Percentiles rank a stretch among this genome's conserved stretches.
Conservation (phyloP, 2,113 vertebrate genomes). For the Paramisgurnus dabryanus region DNA sequence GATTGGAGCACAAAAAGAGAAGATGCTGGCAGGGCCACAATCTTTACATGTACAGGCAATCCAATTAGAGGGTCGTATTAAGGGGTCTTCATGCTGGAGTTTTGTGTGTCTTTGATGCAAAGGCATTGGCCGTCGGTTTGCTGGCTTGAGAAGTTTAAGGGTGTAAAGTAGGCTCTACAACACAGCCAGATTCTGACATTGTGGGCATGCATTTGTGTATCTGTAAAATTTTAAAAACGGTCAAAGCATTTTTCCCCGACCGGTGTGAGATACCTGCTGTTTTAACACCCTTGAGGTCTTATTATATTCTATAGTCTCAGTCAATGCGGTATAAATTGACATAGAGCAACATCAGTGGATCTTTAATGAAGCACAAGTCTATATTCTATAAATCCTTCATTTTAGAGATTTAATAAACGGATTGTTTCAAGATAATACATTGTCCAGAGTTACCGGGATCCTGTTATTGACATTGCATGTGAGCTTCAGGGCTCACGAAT, state of each 20-base stretch:
- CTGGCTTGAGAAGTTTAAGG: not conserved
- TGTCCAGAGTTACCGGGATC: not conserved
- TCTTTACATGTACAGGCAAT: slow-evolving; percentile 80
- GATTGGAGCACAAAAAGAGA: slow-evolving; percentile 67
- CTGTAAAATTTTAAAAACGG: slow-evolving; percentile 1
- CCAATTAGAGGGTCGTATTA: slow-evolving; percentile 96
- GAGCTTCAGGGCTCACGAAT: slow-evolving; percentile 21
- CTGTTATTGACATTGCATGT: slow-evolving; percentile 33
- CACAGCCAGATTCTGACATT: not conserved
- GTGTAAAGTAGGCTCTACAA: not conserved
- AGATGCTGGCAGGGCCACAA: slow-evolving; percentile 70
- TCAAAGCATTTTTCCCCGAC: slow-evolving; percentile 22
- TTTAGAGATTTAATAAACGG: slow-evolving; percentile 12
- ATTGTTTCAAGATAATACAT: not conserved
- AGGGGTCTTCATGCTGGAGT: slow-evolving; percentile 86
- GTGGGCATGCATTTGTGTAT: not conserved
- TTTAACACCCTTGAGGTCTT: slow-evolving; percentile 53
- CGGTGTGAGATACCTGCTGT: slow-evolving; percentile 33
- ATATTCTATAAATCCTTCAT: not conserved
- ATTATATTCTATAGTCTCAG: slow-evolving; percentile 42
- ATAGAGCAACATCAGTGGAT: not conserved
- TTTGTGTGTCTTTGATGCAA: slow-evolving; percentile 40
- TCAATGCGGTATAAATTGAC: not conserved
- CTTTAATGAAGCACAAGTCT: not conserved
- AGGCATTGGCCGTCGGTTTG: not conserved